Conservation (phyloP, 2,888 invertebrate genomes). For the Scrobipalpa atriplicella region DNA sequence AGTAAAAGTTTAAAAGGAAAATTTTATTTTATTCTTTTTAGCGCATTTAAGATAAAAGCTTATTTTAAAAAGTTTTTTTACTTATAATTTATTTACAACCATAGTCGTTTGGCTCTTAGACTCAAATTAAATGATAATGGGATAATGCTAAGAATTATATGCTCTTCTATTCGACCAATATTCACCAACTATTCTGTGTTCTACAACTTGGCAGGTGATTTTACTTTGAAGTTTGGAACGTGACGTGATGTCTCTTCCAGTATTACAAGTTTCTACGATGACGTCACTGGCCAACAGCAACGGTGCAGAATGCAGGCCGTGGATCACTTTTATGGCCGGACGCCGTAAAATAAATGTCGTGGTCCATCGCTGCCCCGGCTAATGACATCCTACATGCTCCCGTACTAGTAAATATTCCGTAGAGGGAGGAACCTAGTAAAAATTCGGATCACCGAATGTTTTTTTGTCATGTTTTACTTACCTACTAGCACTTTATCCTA, state of each 20-base stretch:
- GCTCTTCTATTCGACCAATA: too few species aligned
- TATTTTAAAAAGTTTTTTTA: too few species aligned
- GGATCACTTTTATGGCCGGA: conserved; percentile 83
- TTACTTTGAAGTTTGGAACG: background rate
- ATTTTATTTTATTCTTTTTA: too few species aligned
- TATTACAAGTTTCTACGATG: conserved; percentile 28
- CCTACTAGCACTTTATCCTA: too few species aligned
- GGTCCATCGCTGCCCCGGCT: conserved; percentile 74
- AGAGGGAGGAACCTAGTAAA: conserved; percentile 3
- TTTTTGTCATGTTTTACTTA: background rate
- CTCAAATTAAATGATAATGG: too few species aligned
- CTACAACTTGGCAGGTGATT: too few species aligned
- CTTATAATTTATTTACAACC: too few species aligned
- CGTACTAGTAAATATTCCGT: conserved; percentile 51
- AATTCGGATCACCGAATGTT: background rate
- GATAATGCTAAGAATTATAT: too few species aligned
- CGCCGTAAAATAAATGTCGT: conserved; percentile 82
- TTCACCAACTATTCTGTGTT: too few species aligned
- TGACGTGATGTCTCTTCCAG: conserved; percentile 44
- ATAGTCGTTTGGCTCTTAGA: too few species aligned
- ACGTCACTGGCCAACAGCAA: conserved; percentile 51
- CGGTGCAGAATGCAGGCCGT: conserved; percentile 79
- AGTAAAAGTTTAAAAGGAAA: too few species aligned
- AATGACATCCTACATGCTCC: conserved; percentile 70
- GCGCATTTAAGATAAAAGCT: too few species aligned